Evolutionary conservation across 2,797 vertebrate species (phyloP).

Genomic region (Harpagifer antarcticus): DNA sequence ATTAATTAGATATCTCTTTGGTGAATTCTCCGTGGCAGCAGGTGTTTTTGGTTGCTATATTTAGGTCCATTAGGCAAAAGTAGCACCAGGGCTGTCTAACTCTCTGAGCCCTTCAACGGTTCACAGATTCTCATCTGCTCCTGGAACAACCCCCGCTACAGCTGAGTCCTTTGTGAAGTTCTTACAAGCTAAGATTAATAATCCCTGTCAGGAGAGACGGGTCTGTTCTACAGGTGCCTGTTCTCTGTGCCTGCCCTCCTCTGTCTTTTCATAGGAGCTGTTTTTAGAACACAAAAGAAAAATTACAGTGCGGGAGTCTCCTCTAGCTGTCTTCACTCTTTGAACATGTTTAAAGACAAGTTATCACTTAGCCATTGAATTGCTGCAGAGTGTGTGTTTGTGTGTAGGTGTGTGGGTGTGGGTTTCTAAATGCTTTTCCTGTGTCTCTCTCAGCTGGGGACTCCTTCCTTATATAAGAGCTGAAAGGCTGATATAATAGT

Average conservation of each 20-base stretch:
- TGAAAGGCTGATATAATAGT: conserved; percentile 81
- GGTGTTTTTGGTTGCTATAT: conserved; percentile 84
- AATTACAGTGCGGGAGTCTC: conserved; percentile 67
- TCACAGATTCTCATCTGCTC: conserved; percentile 73
- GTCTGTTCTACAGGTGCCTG: conserved; percentile 80
- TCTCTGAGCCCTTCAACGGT: conserved; percentile 74
- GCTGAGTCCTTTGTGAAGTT: conserved; percentile 76
- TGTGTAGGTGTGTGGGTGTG: conserved; percentile 21
- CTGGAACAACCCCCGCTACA: conserved; percentile 66
- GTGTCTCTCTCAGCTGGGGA: conserved; percentile 66
- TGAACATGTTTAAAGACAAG: conserved; percentile 70
- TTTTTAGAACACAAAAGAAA: conserved; percentile 79
- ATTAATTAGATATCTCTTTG: conserved; percentile 84
- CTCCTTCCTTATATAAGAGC: conserved; percentile 82
- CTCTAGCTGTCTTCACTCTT: conserved; percentile 66
- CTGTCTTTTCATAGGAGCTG: conserved; percentile 75
- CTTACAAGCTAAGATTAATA: conserved; percentile 81
- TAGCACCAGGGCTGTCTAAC: conserved; percentile 74
- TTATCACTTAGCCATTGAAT: conserved; percentile 55
- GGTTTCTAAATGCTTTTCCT: conserved; percentile 58
- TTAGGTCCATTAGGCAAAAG: conserved; percentile 82
- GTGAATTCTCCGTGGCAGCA: conserved; percentile 79
- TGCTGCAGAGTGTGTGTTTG: conserved; percentile 15
- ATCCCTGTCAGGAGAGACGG: conserved; percentile 76
- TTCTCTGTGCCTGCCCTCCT: conserved; percentile 66